Base-by-base conservation (phyloP, 2,888 invertebrate genomes). In the Pollenia amentaria region DNA sequence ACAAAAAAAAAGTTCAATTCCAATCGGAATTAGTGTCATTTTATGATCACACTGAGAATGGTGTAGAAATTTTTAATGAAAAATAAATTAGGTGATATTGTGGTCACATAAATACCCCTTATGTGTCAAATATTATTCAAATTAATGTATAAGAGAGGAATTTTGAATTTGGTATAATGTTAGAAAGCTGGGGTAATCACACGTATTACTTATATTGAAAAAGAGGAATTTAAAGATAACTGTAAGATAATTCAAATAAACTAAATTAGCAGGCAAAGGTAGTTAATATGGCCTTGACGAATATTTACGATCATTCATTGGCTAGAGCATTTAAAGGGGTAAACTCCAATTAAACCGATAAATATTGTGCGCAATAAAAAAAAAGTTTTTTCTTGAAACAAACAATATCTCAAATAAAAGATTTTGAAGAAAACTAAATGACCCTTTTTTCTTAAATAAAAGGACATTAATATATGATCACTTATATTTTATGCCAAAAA, bases 11-110 rank as follows among this genome's bases (percentile, higher is more conserved):
- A 29, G 64, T 62, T 9, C 16, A 75, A n/a, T 69, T 53, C 53
- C 67, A 51, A 69, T 40, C 76, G 60, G 51, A 42, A 62, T 82
- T 48, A 73, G n/a, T 76, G 76, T 69, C 82, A 73, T 46, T 80
- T 53, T 44, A 42, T 55, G 11, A 44, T 64, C 44, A 44, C 29
- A 70, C 6, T 16, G 9, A 78, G 57, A 65, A 53, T 44, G n/a
- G 21, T 12, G n/a, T 60, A 29, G 6, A 65, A 8, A 51, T 29
- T 29, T 42, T n/a, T 55, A 64, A 40, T 53, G 9, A 38, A 55
- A 42, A 38, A 53, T 72, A 72, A 55, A 64, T 64, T 62, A 38
- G 11, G 40, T 73, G 55, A 55, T 38, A 64, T 65, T 64, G 18
- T 11, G 55, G 44, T 21, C 10, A 40, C 9, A 77, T 67, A 55